A percentile compares a stretch with the other conserved stretches of the same genome.
Evolutionary conservation across 30 jellyfish, hydroid and myxozoan genomes (phyloP).

Genomic region (Aurelia aurita): DNA sequence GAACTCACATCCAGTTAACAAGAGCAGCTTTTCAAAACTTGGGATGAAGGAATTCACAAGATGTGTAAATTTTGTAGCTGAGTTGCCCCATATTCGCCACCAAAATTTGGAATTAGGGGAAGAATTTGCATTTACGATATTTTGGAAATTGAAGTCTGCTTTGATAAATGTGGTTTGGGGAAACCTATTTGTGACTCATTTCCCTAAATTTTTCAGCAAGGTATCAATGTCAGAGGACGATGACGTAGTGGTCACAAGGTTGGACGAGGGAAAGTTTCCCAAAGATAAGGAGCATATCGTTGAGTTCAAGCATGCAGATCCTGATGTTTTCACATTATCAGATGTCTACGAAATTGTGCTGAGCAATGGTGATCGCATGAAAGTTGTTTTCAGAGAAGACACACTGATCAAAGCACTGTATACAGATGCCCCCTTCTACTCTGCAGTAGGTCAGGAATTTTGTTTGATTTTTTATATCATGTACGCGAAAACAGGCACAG

Average conservation of each 20-base stretch:
- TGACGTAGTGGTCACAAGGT: no score
- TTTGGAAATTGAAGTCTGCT: slow-evolving; percentile 11
- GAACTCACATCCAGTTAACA: slow-evolving; percentile 16
- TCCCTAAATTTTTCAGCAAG: not conserved
- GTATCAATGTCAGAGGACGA: not conserved
- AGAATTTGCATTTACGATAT: slow-evolving; percentile 3
- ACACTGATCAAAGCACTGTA: no score
- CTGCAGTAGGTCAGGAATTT: no score
- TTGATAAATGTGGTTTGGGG: slow-evolving; percentile 46
- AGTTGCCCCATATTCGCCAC: slow-evolving; percentile 24
- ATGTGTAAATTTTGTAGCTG: slow-evolving; percentile 24
- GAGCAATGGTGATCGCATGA: slow-evolving; percentile 7
- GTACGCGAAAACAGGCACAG: no score
- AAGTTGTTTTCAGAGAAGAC: slow-evolving; percentile 2
- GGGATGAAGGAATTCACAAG: slow-evolving; percentile 23
- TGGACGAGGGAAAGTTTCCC: no score
- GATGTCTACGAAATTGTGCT: slow-evolving; percentile 5
- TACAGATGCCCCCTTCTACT: no score
- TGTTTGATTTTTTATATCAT: no score
- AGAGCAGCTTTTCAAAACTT: slow-evolving; percentile 1
- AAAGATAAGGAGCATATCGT: slow-evolving; percentile 7
- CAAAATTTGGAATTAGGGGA: slow-evolving; percentile 20
- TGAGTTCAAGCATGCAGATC: not conserved
- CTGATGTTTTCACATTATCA: not conserved
- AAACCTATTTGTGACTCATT: slow-evolving; percentile 15